These are phyloP conservation scores for Melanaphis sacchari DNA, from an alignment of 1,140 invertebrate species.

Conservation along the genomic window DNA sequence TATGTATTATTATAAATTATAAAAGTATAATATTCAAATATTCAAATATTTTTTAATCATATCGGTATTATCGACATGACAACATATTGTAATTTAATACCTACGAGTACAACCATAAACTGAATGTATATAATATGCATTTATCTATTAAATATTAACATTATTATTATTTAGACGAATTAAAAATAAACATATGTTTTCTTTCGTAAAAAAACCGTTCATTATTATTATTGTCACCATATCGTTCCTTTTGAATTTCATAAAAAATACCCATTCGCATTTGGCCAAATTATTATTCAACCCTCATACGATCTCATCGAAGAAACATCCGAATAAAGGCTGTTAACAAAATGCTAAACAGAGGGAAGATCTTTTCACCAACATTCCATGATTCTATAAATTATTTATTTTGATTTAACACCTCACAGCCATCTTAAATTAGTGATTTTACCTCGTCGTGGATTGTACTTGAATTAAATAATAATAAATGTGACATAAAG, in stretches of 20 bases:
- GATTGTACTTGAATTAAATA: background rate
- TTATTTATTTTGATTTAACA: background rate
- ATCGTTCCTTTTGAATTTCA: background rate
- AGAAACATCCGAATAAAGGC: background rate
- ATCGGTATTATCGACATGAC: background rate
- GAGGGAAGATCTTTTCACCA: background rate
- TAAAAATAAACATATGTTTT: background rate
- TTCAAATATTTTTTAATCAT: background rate
- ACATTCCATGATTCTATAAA: background rate
- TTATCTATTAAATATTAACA: background rate
- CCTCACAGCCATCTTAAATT: background rate
- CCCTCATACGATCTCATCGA: background rate
- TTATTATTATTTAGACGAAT: background rate
- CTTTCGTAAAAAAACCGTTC: background rate
- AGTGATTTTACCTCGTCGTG: background rate
- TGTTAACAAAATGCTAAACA: conserved; percentile 4
- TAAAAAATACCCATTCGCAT: background rate
- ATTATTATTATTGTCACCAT: background rate
- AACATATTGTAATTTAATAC: too few relatives aligned
- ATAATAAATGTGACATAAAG: background rate
- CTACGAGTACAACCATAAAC: too few relatives aligned
- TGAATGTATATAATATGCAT: background rate
- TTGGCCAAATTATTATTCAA: background rate
- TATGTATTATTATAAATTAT: background rate
- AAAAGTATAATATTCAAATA: too few relatives aligned